Evolutionary conservation across 92 coral and sea anemone species (phyloP).

Genomic region (Palythoa heliodiscus): DNA sequence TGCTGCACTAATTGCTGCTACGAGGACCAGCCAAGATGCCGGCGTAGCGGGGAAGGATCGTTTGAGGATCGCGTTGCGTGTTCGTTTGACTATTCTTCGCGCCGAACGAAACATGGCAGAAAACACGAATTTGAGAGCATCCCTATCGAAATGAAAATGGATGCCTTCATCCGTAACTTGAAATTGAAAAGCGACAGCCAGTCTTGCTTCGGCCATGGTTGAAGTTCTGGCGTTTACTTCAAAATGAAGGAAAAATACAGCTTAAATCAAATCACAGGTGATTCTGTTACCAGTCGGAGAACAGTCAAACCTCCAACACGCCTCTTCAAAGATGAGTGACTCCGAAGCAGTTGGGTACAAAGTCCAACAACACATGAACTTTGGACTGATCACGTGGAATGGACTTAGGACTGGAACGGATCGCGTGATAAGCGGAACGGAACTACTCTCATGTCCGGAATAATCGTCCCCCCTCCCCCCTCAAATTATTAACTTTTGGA

Average conservation of each 20-base stretch:
- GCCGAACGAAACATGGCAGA: constrained; percentile 78
- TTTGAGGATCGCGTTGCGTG: constrained; percentile 79
- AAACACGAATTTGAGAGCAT: constrained; percentile 81
- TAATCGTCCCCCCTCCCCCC: too few relatives aligned
- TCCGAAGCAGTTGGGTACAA: neutral
- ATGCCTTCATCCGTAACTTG: constrained; percentile 95
- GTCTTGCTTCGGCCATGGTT: constrained; percentile 98
- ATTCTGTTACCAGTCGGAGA: too few relatives aligned
- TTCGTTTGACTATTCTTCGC: constrained; percentile 72
- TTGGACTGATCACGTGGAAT: neutral
- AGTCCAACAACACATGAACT: neutral
- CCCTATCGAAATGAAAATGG: constrained; percentile 80
- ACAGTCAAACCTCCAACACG: constrained; percentile 35
- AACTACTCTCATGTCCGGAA: neutral
- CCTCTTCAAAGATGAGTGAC: constrained; percentile 1
- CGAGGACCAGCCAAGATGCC: constrained; percentile 90
- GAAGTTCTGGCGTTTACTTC: neutral
- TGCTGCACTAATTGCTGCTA: constrained; percentile 92
- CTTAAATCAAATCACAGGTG: constrained; percentile 2
- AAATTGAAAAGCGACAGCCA: constrained; percentile 94
- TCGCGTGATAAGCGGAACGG: neutral
- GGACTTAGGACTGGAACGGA: neutral
- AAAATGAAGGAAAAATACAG: neutral
- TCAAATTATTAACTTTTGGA: too few relatives aligned
- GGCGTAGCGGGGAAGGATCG: constrained; percentile 97